Evolutionary conservation across 2,888 invertebrate species (phyloP).

Genomic region (Torymus texanus): DNA sequence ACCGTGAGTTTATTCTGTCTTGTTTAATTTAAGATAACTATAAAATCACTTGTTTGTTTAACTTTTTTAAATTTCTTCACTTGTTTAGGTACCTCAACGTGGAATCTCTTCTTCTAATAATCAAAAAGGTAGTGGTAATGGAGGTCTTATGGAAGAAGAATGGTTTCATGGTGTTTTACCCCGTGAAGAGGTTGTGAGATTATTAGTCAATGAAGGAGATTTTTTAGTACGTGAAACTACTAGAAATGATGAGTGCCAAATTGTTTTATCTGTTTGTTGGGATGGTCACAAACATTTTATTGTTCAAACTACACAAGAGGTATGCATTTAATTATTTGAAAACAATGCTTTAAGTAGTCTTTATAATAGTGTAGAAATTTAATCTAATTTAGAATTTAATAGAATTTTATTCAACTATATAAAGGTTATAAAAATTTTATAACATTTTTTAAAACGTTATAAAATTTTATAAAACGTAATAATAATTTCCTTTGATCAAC

Average conservation of each 20-base stretch:
- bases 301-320: slow-evolving; percentile 94
- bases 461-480: too few species aligned
- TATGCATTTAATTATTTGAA: slow-evolving; percentile 69
- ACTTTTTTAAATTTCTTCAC: neutral
- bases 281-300: slow-evolving; percentile 98
- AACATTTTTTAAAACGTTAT: too few species aligned
- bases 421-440: too few species aligned
- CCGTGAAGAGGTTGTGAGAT: slow-evolving; percentile 94
- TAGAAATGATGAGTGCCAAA: slow-evolving; percentile 92
- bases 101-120: slow-evolving; percentile 64
- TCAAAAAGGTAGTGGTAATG: slow-evolving; percentile 77
- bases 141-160: slow-evolving; percentile 90
- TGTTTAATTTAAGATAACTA: neutral
- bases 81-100: slow-evolving; percentile 66
- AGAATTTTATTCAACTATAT: too few species aligned
- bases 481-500: neutral
- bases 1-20: neutral
- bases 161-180: slow-evolving; percentile 99
- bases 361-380: too few species aligned
- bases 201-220: slow-evolving; percentile 94
- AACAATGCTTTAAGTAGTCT: too few species aligned
- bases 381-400: too few species aligned
- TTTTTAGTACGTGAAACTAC: slow-evolving; percentile 95
- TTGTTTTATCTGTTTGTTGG: slow-evolving; percentile 96
- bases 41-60: too few species aligned